phyloP scores from a whole-genome alignment of 2,888 invertebrate species.

The Lithophane ornitopus region DNA sequence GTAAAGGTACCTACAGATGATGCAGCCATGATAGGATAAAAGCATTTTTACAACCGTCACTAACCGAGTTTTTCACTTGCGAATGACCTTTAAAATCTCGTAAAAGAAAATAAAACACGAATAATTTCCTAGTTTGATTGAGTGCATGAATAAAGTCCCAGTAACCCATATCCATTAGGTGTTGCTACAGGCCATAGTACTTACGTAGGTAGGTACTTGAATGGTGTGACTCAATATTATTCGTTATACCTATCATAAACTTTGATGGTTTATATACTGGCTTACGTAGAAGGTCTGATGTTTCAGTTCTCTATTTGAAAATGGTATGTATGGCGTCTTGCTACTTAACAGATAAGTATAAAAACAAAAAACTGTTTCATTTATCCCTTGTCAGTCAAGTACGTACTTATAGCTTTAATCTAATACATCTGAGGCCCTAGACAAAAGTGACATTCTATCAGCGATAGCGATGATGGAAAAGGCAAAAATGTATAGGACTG shows the following conservation, averaged over 20 bases:
- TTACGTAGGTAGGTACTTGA: slow-evolving; percentile 15
- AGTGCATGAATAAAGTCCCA: slow-evolving; percentile 48
- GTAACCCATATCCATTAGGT: slow-evolving; percentile 62
- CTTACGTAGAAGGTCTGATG: slow-evolving; percentile 11
- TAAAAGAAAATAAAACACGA: slow-evolving; percentile 41
- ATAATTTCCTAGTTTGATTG: slow-evolving; percentile 31
- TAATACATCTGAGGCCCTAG: too few species aligned
- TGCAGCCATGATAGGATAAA: slow-evolving; percentile 36
- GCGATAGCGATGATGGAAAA: too few species aligned
- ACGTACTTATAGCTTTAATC: background rate
- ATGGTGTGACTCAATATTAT: slow-evolving; percentile 52
- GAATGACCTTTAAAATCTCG: slow-evolving; percentile 13
- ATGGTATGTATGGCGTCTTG: background rate
- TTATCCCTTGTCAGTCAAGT: background rate
- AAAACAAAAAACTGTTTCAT: background rate
- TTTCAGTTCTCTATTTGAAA: slow-evolving; percentile 14
- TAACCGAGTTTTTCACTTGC: slow-evolving; percentile 24
- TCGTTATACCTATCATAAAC: slow-evolving; percentile 59
- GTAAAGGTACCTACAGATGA: background rate
- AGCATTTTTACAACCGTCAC: slow-evolving; percentile 40
- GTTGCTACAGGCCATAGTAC: slow-evolving; percentile 21
- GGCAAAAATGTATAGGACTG: too few species aligned
- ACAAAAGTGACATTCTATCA: too few species aligned
- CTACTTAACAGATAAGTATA: background rate
- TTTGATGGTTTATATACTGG: slow-evolving; percentile 50